phyloP scores from a whole-genome alignment of 2,888 invertebrate genomes.

The Nemoura dubitans region DNA sequence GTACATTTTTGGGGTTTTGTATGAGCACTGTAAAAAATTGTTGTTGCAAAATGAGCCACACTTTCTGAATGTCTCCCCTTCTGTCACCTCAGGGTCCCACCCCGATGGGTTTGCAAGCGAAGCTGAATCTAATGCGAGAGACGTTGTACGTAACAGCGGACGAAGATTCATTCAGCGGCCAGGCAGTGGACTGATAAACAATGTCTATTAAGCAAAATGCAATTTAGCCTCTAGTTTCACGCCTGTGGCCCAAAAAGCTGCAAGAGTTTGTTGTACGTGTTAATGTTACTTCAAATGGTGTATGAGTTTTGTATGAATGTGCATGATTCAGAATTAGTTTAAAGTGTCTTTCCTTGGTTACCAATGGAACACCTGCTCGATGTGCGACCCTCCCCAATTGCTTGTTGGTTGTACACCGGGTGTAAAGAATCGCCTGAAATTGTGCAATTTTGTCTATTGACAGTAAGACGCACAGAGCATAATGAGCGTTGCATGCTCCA shows the following conservation, averaged over 20 bases:
- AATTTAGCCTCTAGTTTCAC: neutral
- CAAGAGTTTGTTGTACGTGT: neutral
- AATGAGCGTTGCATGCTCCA: neutral
- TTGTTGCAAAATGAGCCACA: conserved; percentile 24
- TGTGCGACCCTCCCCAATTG: neutral
- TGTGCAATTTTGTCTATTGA: neutral
- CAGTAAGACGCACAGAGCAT: neutral
- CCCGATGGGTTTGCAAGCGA: conserved; percentile 52
- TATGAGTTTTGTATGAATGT: neutral
- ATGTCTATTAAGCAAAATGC: conserved; percentile 31
- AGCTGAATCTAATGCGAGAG: conserved; percentile 51
- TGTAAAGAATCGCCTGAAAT: neutral
- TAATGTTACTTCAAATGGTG: neutral
- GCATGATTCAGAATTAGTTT: neutral
- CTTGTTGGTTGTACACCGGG: neutral
- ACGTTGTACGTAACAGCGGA: conserved; percentile 47
- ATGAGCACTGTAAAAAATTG: neutral
- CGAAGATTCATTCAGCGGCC: conserved; percentile 46
- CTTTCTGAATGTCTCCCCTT: conserved; percentile 53
- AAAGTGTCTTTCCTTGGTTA: neutral
- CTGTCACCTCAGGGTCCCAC: conserved; percentile 53
- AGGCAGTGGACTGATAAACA: conserved; percentile 24
- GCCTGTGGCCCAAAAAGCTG: neutral
- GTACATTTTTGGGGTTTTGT: neutral
- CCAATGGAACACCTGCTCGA: neutral